A percentile compares a stretch with the other conserved stretches of the same genome.
Evolutionary conservation across 2,888 invertebrate genomes (phyloP).

Genomic region (Timema cristinae): DNA sequence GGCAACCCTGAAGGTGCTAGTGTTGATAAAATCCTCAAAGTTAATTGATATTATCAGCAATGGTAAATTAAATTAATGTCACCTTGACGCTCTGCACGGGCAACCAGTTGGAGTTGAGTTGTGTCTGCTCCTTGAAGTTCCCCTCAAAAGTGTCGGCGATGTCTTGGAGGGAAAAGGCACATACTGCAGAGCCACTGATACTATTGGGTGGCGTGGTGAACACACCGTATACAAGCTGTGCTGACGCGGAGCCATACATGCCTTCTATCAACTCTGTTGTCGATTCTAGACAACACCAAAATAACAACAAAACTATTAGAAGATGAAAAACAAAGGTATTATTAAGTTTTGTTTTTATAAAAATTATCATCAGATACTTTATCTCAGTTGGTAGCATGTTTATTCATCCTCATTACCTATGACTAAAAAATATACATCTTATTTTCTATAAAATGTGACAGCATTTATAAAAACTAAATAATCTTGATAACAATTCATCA

Average conservation of each 20-base stretch:
- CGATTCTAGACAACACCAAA: slow-evolving; percentile 66
- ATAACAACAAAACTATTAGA: too few relatives aligned
- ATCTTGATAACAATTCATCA: too few relatives aligned
- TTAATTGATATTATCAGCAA: not conserved
- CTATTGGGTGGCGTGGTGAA: slow-evolving; percentile 97
- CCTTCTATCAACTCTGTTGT: slow-evolving; percentile 90
- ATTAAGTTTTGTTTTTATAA: too few relatives aligned
- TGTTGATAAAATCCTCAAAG: too few relatives aligned
- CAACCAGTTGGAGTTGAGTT: slow-evolving; percentile 89
- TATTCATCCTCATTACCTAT: too few relatives aligned
- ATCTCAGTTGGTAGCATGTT: too few relatives aligned
- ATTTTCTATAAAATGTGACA: too few relatives aligned
- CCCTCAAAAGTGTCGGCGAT: slow-evolving; percentile 95
- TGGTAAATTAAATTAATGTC: slow-evolving; percentile 6
- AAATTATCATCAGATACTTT: too few relatives aligned
- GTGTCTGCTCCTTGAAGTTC: slow-evolving; percentile 92
- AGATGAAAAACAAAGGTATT: too few relatives aligned
- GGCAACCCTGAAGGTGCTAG: too few relatives aligned
- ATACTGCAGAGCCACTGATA: slow-evolving; percentile 95
- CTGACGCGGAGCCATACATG: slow-evolving; percentile 70
- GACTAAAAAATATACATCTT: too few relatives aligned
- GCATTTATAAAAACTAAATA: too few relatives aligned
- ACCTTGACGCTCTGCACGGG: slow-evolving; percentile 86
- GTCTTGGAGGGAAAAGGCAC: slow-evolving; percentile 93
- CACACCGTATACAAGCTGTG: slow-evolving; percentile 90